Conservation (phyloP, 2,797 vertebrate genomes). For the Lutjanus campechanus region DNA sequence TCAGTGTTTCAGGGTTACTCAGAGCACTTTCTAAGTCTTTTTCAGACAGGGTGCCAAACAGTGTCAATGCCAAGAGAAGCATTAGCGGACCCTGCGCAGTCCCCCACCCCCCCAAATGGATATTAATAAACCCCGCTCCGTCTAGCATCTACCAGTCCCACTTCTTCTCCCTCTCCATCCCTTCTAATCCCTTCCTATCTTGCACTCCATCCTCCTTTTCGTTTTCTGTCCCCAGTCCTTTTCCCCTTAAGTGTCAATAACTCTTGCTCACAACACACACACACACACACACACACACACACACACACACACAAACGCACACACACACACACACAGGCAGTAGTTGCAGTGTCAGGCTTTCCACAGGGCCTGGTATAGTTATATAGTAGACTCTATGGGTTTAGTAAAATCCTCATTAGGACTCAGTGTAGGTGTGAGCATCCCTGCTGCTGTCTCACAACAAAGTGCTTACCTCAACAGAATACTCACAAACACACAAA, state of each 20-base stretch:
- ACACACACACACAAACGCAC: conserved; percentile 27
- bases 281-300: conserved; percentile 31
- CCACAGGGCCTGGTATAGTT: conserved; percentile 74
- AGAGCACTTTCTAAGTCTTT: conserved; percentile 74
- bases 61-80: conserved; percentile 79
- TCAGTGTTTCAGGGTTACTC: conserved; percentile 69
- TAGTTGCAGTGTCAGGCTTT: conserved; percentile 81
- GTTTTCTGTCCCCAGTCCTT: conserved; percentile 68
- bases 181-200: conserved; percentile 65
- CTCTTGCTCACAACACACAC: conserved; percentile 61
- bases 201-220: conserved; percentile 65
- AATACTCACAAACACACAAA: conserved; percentile 51
- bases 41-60: conserved; percentile 75
- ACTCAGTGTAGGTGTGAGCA: conserved; percentile 80
- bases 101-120: conserved; percentile 67
- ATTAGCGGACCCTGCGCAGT: conserved; percentile 73
- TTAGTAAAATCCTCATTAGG: conserved; percentile 84
- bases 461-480: conserved; percentile 79
- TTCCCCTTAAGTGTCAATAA: conserved; percentile 76
- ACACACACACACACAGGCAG: conserved; percentile 31
- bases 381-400: conserved; percentile 80
- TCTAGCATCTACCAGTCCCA: conserved; percentile 66
- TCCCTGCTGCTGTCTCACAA: conserved; percentile 73
- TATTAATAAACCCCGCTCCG: conserved; percentile 80
- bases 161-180: conserved; percentile 60